Percentiles rank a stretch among this genome's conserved stretches.
Conservation (phyloP, 2,797 vertebrate genomes). For the Cryptoblepharus egeriae region DNA sequence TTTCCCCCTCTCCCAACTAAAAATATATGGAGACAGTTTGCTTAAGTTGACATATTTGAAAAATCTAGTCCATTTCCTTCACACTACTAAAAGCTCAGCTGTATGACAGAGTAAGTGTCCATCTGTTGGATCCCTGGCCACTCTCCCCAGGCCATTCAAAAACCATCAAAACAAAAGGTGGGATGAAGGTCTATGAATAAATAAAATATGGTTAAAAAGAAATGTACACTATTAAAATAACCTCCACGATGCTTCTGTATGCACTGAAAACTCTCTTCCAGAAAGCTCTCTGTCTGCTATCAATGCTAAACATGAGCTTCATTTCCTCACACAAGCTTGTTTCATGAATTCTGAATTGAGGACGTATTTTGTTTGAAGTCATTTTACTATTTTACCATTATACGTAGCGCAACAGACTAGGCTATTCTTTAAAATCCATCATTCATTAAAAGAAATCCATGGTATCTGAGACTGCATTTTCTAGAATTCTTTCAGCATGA, state of each 20-base stretch:
- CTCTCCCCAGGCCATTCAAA: neutral
- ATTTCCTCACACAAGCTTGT: neutral
- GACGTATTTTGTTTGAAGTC: neutral
- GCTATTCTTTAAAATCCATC: neutral
- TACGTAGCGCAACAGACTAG: neutral
- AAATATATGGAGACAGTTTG: neutral
- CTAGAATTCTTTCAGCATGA: neutral
- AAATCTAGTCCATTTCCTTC: slow-evolving; percentile 2
- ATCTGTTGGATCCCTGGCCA: neutral
- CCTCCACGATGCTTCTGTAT: neutral
- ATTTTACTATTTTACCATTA: neutral
- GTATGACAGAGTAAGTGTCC: neutral
- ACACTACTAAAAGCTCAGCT: neutral
- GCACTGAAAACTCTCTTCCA: neutral
- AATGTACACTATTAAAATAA: neutral
- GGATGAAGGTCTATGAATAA: no score
- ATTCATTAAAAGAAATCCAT: neutral
- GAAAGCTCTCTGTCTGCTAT: neutral
- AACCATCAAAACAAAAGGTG: neutral
- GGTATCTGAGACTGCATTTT: neutral
- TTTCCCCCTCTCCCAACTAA: neutral
- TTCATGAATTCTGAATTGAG: neutral
- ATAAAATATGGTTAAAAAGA: no score
- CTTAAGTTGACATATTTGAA: neutral
- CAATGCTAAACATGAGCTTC: neutral